phyloP scores from a whole-genome alignment of 1,140 invertebrate genomes.

The Penaeus indicus region DNA sequence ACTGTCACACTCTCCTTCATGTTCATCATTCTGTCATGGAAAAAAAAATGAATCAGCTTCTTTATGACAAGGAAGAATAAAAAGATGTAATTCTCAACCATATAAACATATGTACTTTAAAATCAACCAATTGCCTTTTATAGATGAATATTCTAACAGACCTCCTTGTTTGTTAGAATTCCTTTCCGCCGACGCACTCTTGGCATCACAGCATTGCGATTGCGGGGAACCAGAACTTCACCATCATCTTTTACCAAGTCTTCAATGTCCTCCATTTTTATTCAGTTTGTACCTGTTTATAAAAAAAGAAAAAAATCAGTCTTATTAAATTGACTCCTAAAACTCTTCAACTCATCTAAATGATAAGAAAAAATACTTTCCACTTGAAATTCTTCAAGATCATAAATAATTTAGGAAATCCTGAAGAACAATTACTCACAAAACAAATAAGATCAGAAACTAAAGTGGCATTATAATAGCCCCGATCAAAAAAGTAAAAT shows the following conservation, averaged over 20 bases:
- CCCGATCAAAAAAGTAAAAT: no score
- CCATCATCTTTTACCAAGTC: constrained; percentile 39
- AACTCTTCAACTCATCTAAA: no score
- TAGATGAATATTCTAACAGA: background rate
- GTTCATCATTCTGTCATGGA: constrained; percentile 5
- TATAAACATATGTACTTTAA: background rate
- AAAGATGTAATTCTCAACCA: background rate
- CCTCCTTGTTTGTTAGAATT: constrained; percentile 2
- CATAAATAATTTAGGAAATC: no score
- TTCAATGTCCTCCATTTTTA: constrained; percentile 53
- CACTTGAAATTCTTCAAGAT: no score
- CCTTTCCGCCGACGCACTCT: constrained; percentile 40
- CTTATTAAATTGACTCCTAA: no score
- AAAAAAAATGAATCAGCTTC: background rate
- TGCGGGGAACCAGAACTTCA: constrained; percentile 18
- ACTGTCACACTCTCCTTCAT: constrained; percentile 69
- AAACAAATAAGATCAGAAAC: no score
- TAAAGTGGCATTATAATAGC: no score
- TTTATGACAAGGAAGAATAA: background rate
- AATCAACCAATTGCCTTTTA: background rate
- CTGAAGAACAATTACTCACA: no score
- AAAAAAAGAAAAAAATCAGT: no score
- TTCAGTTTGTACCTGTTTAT: no score
- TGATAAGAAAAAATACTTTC: no score
- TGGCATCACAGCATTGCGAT: constrained; percentile 54